A percentile compares a stretch with the other conserved stretches of the same genome.
Conservation (phyloP, 2,113 vertebrate genomes). For the Scopus umbretta region DNA sequence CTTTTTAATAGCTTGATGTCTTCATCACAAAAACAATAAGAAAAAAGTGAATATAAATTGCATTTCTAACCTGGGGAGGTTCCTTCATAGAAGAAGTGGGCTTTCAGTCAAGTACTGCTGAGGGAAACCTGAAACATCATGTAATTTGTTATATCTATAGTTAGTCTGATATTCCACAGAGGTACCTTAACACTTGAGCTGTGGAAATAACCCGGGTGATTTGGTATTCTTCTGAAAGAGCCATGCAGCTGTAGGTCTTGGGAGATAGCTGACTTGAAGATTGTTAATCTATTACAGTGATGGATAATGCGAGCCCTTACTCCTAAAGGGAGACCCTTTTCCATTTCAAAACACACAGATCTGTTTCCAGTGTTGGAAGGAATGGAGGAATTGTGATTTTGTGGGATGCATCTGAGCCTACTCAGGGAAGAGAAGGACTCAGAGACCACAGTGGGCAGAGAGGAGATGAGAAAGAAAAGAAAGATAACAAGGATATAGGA, state of each 20-base stretch:
- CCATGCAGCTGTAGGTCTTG: background rate
- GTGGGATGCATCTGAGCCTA: background rate
- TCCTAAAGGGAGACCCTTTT: background rate
- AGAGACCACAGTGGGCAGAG: background rate
- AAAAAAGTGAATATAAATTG: background rate
- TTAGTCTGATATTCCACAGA: background rate
- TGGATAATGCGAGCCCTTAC: background rate
- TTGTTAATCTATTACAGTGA: background rate
- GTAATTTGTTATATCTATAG: background rate
- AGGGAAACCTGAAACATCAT: background rate
- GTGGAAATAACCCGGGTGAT: background rate
- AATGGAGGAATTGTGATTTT: background rate
- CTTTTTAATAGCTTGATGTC: background rate
- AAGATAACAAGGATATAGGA: background rate
- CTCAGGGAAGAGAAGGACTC: background rate
- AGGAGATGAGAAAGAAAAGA: background rate
- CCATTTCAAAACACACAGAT: background rate
- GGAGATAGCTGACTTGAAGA: background rate
- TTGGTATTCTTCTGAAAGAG: background rate
- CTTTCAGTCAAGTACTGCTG: background rate
- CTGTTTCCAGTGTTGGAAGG: background rate
- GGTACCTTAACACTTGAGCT: background rate
- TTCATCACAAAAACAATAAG: background rate
- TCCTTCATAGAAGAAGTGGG: background rate
- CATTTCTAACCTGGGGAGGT: background rate